These are phyloP conservation scores for Pammene fasciana DNA, from an alignment of 2,888 invertebrate species.

Conservation along the genomic window DNA sequence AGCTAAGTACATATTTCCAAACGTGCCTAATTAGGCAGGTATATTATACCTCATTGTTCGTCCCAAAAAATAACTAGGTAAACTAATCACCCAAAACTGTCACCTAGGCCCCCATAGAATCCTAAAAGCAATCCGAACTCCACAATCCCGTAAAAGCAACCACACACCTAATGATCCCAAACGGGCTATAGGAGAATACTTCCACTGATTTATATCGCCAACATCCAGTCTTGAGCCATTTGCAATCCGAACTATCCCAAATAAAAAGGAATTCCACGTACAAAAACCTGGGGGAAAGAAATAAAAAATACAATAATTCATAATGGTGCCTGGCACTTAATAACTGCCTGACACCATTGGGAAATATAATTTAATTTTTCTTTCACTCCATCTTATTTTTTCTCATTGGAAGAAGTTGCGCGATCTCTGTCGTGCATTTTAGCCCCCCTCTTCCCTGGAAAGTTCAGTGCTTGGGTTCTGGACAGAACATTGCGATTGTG, in stretches of 20 bases:
- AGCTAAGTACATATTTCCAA: too few relatives aligned
- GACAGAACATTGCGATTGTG: conserved; percentile 79
- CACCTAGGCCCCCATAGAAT: not conserved
- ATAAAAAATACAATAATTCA: conserved; percentile 82
- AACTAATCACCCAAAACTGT: conserved; percentile 1
- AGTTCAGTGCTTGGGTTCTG: conserved; percentile 74
- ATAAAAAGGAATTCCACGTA: conserved; percentile 76
- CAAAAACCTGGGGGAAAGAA: conserved; percentile 75
- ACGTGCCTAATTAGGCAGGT: too few relatives aligned
- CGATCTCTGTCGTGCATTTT: conserved; percentile 66
- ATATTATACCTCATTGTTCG: too few relatives aligned
- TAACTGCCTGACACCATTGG: conserved; percentile 84
- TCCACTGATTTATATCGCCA: conserved; percentile 61
- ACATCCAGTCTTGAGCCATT: conserved; percentile 66
- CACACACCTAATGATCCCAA: conserved; percentile 55
- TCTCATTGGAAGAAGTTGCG: conserved; percentile 50
- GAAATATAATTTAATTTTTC: conserved; percentile 85
- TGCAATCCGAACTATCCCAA: conserved; percentile 75
- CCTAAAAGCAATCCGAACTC: conserved; percentile 33
- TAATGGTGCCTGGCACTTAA: conserved; percentile 84
- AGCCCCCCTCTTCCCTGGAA: conserved; percentile 59
- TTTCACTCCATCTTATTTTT: conserved; percentile 61
- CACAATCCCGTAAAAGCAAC: conserved; percentile 43
- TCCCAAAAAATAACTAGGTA: not conserved
- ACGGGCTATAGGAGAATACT: conserved; percentile 51